These are phyloP conservation scores for Hyperoodon ampullatus DNA, from an alignment of 2,113 vertebrate genomes.

Conservation along the genomic window DNA sequence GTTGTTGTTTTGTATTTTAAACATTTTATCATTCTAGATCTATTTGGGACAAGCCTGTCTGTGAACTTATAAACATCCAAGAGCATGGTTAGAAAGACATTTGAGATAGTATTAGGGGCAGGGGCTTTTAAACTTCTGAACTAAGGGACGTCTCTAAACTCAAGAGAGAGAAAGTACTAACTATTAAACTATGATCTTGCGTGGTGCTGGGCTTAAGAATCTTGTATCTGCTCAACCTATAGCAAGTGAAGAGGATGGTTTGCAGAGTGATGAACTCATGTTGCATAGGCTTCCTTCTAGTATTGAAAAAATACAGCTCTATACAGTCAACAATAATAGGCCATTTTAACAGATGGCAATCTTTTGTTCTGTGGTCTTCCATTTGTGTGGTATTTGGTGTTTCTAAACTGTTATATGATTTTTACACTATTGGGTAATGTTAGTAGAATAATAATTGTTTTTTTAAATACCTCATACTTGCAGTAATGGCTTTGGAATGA, in stretches of 20 bases:
- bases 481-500: constrained; percentile 23
- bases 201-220: not conserved
- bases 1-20: not conserved
- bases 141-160: not conserved
- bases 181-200: not conserved
- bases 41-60: not conserved
- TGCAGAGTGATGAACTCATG: not conserved
- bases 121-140: not conserved
- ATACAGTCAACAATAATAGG: not conserved
- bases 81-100: not conserved
- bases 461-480: not conserved
- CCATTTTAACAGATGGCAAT: not conserved
- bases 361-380: not conserved
- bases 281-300: not conserved
- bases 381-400: not conserved
- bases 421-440: not conserved
- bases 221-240: not conserved
- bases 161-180: not conserved
- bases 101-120: not conserved
- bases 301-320: not conserved
- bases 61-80: not conserved
- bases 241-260: not conserved
- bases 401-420: not conserved
- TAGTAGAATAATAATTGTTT: not conserved
- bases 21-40: not conserved